Base-by-base conservation (phyloP, 1,140 invertebrate species). In the Penaeus indicus region DNA sequence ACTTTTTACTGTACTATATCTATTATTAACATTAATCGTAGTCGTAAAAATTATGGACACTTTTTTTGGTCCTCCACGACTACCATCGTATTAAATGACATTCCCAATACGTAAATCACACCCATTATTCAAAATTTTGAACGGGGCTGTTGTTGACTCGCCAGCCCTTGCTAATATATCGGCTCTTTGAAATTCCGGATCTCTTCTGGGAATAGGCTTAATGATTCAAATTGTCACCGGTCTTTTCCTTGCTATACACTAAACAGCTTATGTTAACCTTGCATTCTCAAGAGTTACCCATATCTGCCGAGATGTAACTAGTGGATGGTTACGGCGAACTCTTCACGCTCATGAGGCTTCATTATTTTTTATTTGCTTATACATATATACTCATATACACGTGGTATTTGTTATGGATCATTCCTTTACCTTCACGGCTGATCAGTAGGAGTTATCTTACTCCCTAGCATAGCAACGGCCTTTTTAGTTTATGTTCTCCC, bases 401-500 rank as follows among this genome's bases (percentile, higher is more conserved):
- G 67, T 63, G 91, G 91, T 0, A 81, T 92, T 69, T 92, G 92
- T 80, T 92, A 92, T 91, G 83, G 32, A 32, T 32, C 32, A 32
- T 32, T 32, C 32, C 32, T 32, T 32, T 32, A 32, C 32, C 32
- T 32, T 32, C 32, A 1, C 85, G 7, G 92, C 91, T 54, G 92
- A 90, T 82, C 54, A 90, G 89, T 93, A 32, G 95, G 95, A 89
- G 91, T 94, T 81, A 94, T 95, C 92, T 92, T 95, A 91, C 93
- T 95, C 91, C 63, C 94, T 92, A 91, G 94, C 85, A 96, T 95
- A 94, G 93, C 86, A 92, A 95, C 95, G 84, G 94, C 95, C 32
- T 96, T 96, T 93, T 92, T 96, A 94, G 95, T 95, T 0, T 96
- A 96, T 94, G 95, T 96, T 11, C 92, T 95, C 91, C 95, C 95